Base-by-base conservation (phyloP, 2,888 invertebrate species). In the Adela reaumurella region DNA sequence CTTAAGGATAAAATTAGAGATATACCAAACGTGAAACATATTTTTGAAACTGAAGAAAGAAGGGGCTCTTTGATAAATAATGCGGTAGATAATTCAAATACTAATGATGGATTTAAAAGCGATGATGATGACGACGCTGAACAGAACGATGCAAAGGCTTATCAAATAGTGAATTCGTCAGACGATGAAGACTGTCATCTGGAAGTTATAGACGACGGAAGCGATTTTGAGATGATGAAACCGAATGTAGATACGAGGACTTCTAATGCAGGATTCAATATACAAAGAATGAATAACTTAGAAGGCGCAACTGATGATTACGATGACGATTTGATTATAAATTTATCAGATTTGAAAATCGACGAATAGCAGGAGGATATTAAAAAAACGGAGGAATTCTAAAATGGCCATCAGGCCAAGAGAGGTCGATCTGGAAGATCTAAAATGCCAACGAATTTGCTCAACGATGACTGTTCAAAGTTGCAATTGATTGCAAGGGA, bases 141-240 rank as follows among this genome's bases (percentile, higher is more conserved):
- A 49, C 14, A 51, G 51, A 29, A 43, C 48, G 16, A 48, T 49
- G 68, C 46, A 59, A 55, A 0, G 2, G 4, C 57, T 16, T 73
- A 71, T 43, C 56, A 60, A 49, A 60, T 57, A 6, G 64, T 68
- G 0, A 64, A 58, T 46, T 71, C 67, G 42, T 64, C 59, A 0
- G 74, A 71, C 24, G 72, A 68, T 46, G 77, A 74, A 14, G 69
- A 74, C 20, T 69, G 70, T 6, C 70, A 78, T 58, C 56, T 80
- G 44, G 79, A 79, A 59, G 65, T 80, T 0, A 41, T 78, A 3
- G 80, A 79, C 50, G 78, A 79, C 58, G 79, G 70, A 1, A 68
- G 65, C 24, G 73, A 65, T 28, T 69, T 73, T 43, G 52, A 58
- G 16, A 45, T 56, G 4, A 19, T 55, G 45, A 28, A 46, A 28